Evolutionary conservation across 2,888 invertebrate genomes (phyloP), one percentile per base, ranked within the genome.

Genomic region (Euzetes globulus): DNA sequence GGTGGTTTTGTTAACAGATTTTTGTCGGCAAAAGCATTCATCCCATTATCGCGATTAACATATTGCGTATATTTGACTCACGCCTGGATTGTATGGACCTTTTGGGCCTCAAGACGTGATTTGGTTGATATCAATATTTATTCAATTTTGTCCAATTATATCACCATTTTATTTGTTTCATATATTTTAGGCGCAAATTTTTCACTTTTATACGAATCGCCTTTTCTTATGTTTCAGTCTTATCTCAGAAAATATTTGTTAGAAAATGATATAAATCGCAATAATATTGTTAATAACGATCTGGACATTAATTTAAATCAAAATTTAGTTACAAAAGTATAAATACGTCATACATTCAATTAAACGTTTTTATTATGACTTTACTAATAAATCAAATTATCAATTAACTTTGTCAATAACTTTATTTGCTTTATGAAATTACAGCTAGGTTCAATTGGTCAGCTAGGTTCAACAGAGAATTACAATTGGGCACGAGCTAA

Each of bases 171-270:
- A 22, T n/a, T 72, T 4, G 11, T 72, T 9, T 60, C 73, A 6
- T 72, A 60, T 41, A 50, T 58, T 17, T 13, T 77, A 9, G 76
- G 75, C 2, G 19, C 75, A 27, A 22, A 75, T 27, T 71, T 76
- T 9, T 65, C 77, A 13, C 17, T 75, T 9, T 29, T 77, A 13
- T 75, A 75, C 41, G 77, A 77, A 37, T 71, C 77, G 13, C 77
- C 77, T 19, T 72, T 77, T 50, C 47, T 76, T 60, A 33, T 29
- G 22, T 60, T 60, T 5, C 60, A 60, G n/a, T 17, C 27, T 7
- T 60, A 60, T 60, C n/a, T 60, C 6, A 29, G 22, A 60, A 60
- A 60, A 17, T 60, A 29, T 60, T 29, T 60, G 9, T 60, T 60
- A 27, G 33, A 17, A 15, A 60, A 60, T 2, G 29, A 29, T 60